Evolutionary conservation across 2,797 vertebrate genomes (phyloP), one percentile per base, ranked within the genome.

Genomic region (Echeneis naucrates): DNA sequence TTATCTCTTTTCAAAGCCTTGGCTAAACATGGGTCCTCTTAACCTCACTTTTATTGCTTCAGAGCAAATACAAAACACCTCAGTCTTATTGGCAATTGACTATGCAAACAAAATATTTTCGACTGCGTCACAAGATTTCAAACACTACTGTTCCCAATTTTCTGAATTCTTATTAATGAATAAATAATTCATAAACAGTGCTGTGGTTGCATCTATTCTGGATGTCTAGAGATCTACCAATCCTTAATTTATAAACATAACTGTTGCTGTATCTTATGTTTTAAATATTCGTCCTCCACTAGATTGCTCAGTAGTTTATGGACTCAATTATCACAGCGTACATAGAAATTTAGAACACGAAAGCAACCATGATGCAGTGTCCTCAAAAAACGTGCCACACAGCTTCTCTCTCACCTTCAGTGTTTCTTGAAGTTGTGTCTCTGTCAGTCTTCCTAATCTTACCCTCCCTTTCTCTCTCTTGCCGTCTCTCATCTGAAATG

Each of bases 31-130:
- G 23, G 35, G 32, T 77, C 72, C 48, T 71, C 72, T 70, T 76
- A 82, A 83, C 72, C 48, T 76, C 58, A 33, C 26, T 75, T 85
- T 79, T 87, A 77, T 71, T 81, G 68, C 60, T 65, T 37, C 52
- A 58, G 67, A 68, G 27, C 59, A 69, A n/a, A 50, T 23, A 62
- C 65, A 81, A 73, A 87, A 85, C 77, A 81, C 72, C 72, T 83
- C 26, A 72, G 50, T 44, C 61, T 68, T 61, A 68, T 57, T 84
- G 60, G 61, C 54, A 78, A 47, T 59, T 68, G 50, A 37, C 37
- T 51, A 48, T 47, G 32, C 32, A 66, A 80, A 53, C 33, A 32
- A 55, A 71, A 60, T 72, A 54, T 69, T 47, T 38, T 59, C 35
- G 19, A 35, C 19, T 33, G 26, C 56, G 81, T 59, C 61, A 54